Base-by-base conservation (phyloP, 1,140 invertebrate species). In the Drosophila mauritiana region DNA sequence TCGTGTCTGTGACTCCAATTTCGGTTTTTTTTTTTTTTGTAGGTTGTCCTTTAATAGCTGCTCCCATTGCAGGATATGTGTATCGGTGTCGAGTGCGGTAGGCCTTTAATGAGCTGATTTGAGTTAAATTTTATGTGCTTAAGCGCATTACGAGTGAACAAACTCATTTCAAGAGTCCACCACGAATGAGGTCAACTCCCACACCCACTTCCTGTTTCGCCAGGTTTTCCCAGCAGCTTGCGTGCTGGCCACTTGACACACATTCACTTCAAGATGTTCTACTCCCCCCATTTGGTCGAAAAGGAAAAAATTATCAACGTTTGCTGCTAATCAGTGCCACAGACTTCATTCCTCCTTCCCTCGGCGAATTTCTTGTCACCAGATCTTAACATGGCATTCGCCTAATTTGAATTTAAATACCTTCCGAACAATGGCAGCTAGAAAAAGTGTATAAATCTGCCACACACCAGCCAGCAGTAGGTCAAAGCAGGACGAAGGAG, bases 331-430 rank as follows among this genome's bases (percentile, higher is more conserved):
- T 75, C 73, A 75, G 70, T 48, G 64, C 17, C 46, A 48, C 4
- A 70, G 45, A 55, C 55, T 22, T 54, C 1, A 55, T 49, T 62
- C 11, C 22, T 13, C 25, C n/a, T 1, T 2, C 10, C 40, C 34
- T 17, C 6, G 4, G 12, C 20, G 45, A 46, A 8, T 22, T 53
- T 61, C 67, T 65, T 89, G 84, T 83, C 84, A 89, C 45, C 65
- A 62, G 69, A 80, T 78, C 70, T 69, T 56, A 78, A 83, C 80
- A 88, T 89, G 84, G 83, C 80, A 83, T 80, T 83, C 82, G 68
- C 84, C 78, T 88, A 88, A 88, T 88, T 83, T 89, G 84, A 89
- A 88, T 88, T 88, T 88, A 88, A 88, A 77, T 54, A 59, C 58
- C 40, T 46, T 43, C 62, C 59, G 49, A 80, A 76, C 64, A 80